Evolutionary conservation across 2,797 vertebrate species (phyloP), one percentile per base, ranked within the genome.

Genomic region (Cyclura pinguis): DNA sequence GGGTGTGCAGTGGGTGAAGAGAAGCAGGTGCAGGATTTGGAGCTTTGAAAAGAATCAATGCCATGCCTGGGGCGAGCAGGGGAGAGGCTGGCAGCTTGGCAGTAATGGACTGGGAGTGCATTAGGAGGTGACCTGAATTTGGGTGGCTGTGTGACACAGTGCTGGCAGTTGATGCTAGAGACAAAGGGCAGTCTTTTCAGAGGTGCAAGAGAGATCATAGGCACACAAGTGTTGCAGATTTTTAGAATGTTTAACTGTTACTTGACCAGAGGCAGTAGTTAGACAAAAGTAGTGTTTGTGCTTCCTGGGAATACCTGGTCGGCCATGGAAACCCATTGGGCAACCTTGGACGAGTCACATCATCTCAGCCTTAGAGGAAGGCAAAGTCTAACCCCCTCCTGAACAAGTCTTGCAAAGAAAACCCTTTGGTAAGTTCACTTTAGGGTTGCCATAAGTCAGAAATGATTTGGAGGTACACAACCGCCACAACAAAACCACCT

Each of bases 111-210:
- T 32, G 59, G 85, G 32, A 87, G 64, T 74, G 27, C 32, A 42
- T 10, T 4, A 50, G 55, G 52, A 85, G 77, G 55, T 87, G 84
- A 82, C 55, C 89, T 90, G 78, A 81, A 90, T 90, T 29, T 20
- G 29, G 35, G 64, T 13, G 52, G 57, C 27, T 82, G 10, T 24
- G 12, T 73, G 67, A 82, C 78, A 82, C 13, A 50, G n/a, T 20
- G 32, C 55, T 86, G 12, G 7, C 14, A 18, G n/a, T 18, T 74
- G 67, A 74, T 57, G n/a, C 6, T 20, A 38, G 22, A 62, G 38
- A 52, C 55, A 74, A 64, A 55, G 38, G 27, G 4, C 76, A 24
- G 57, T 52, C 24, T 67, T 73, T 80, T 24, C 62, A 67, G 42
- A 81, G 38, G 2, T 73, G 64, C 72, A 85, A 85, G 50, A 18